Evolutionary conservation across 2,797 vertebrate species (phyloP), one percentile per base, ranked within the genome.

Genomic region (Enteromius unitaeniatus): DNA sequence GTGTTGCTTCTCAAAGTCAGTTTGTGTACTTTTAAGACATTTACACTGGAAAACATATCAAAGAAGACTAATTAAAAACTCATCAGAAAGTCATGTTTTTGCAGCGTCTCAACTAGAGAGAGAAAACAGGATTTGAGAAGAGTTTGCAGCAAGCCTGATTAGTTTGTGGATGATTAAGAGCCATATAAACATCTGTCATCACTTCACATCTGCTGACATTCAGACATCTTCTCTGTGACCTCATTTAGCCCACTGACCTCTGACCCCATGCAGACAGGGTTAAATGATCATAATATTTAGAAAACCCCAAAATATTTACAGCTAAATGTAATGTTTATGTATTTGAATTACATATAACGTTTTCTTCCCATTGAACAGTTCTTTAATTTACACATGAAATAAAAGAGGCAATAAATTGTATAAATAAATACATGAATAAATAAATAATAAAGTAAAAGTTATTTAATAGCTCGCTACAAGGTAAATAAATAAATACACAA

Each of bases 81-180:
- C 37, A 14, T 42, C n/a, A 14, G 10, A 23, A n/a, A 68, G 67
- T 37, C 10, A 40, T 42, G 13, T 4, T 47, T 70, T 47, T 9
- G 42, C 68, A 28, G 68, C 15, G 14, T 49, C 15, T 72, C 42
- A 28, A 19, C 42, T 49, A 26, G 70, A 73, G 26, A 31, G 19
- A 51, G 45, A 51, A 73, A 69, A 42, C 67, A 23, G 37, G 40
- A 40, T 2, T 26, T 8, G 7, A 49, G 42, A 15, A 10, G 42
- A 60, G 55, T 60, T 60, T 26, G 55, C 55, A 26, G 55, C 19
- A 23, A 23, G 23, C 69, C 69, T 72, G 70, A 73, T 51, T 73
- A 31, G 45, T 73, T 31, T 73, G 26, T 49, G 70, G 45, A 73
- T 13, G 47, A 73, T 31, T 73, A 31, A 51, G 15, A 73, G 42